Base-by-base conservation (phyloP, 2,113 vertebrate genomes). In the Melanerpes aurifrons region DNA sequence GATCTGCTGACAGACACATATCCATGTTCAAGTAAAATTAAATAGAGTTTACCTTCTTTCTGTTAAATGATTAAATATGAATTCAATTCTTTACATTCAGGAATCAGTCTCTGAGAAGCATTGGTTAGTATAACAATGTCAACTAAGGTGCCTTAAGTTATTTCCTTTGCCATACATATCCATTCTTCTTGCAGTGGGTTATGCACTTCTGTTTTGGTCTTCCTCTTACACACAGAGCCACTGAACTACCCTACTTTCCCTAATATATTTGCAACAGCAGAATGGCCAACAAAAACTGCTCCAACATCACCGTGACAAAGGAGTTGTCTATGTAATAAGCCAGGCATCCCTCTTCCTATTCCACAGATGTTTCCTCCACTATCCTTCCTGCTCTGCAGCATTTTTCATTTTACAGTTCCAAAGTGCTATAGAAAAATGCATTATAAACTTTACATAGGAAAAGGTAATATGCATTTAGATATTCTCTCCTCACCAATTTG, bases 341-440 rank as follows among this genome's bases (percentile, higher is more conserved):
- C 82, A 88, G 76, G 26, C n/a, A 79, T 78, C 43, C 8, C 2
- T 37, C 47, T 73, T 93, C 37, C 80, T 82, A 40, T 24, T 68
- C 86, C 82, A 82, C 35, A 77, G 43, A 57, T 31, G 61, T 73
- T 64, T 63, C 19, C 71, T 93, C 75, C 32, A 25, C 37, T 87
- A 87, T 45, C 62, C 43, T 94, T 92, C 64, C 81, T 74, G 24
- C 32, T 91, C 62, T 89, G 85, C 58, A 87, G 71, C 63, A 82
- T 84, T 94, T 76, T 89, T 93, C 66, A 90, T 64, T 87, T 87
- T 95, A 96, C 69, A 84, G 66, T 94, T 89, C 86, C 84, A 95
- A 97, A 97, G 96, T 93, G 89, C 94, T 85, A 84, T 92, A 94
- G 73, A 58, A 96, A 96, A 97, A 94, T 48, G 88, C 85, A 94